Percentiles rank a stretch among this genome's conserved stretches.
phyloP scores from a whole-genome alignment of 2,797 vertebrate genomes.

The Astyanax mexicanus region DNA sequence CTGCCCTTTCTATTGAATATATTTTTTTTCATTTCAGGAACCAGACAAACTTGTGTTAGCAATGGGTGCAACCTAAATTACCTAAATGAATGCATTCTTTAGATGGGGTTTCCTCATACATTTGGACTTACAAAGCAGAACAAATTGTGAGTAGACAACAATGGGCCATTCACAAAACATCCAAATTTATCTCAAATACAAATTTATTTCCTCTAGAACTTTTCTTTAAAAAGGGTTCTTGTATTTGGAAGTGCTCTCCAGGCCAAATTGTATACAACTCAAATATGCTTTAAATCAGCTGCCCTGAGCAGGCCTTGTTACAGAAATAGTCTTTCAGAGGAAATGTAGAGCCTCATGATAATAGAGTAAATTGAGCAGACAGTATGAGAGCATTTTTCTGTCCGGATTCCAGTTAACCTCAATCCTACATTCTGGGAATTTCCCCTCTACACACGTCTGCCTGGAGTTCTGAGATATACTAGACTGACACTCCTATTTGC shows the following conservation, averaged over 20 bases:
- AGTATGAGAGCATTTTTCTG: background rate
- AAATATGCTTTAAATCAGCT: background rate
- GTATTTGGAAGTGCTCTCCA: background rate
- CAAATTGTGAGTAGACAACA: too few species aligned
- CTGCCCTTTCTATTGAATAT: too few species aligned
- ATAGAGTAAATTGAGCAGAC: constrained; percentile 2
- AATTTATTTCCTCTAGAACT: background rate
- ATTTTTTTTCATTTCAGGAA: too few species aligned
- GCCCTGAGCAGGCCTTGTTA: background rate
- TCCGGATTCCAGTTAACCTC: background rate
- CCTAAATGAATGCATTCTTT: too few species aligned
- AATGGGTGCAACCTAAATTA: too few species aligned
- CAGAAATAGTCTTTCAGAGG: constrained; percentile 8
- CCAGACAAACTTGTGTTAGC: too few species aligned
- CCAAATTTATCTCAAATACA: too few species aligned
- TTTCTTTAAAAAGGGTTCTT: background rate
- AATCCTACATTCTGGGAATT: constrained; percentile 22
- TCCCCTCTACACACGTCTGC: constrained; percentile 21
- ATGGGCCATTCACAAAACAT: too few species aligned
- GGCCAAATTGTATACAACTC: background rate
- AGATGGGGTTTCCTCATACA: too few species aligned
- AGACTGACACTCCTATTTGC: background rate
- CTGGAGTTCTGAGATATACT: background rate
- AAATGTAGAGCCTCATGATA: constrained; percentile 21
- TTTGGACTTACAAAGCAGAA: too few species aligned